These are phyloP conservation scores for Garra rufa DNA, from an alignment of 2,113 vertebrate genomes.

Conservation along the genomic window DNA sequence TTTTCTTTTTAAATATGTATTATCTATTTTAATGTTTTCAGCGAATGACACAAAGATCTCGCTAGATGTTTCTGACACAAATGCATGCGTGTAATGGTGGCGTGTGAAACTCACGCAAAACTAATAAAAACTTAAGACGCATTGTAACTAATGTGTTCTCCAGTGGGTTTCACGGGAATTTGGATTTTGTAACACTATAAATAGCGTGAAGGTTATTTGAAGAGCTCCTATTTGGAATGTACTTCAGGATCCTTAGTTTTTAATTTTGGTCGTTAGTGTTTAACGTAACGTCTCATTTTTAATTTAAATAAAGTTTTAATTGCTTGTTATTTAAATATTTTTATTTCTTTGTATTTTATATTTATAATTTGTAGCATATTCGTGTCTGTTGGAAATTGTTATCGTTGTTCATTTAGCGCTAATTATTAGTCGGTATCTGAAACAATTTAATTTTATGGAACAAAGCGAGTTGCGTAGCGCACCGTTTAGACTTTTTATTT, in stretches of 20 bases:
- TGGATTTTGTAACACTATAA: constrained; percentile 10
- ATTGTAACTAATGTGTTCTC: not conserved
- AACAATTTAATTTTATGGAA: not conserved
- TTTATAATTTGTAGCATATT: not conserved
- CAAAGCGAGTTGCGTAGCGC: not conserved
- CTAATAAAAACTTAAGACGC: not conserved
- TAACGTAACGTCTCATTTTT: not conserved
- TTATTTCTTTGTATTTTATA: not conserved
- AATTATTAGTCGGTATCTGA: not conserved
- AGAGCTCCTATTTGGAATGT: not conserved
- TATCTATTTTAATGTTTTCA: too few species aligned
- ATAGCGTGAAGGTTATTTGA: not conserved
- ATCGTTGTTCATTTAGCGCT: not conserved
- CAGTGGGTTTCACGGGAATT: not conserved
- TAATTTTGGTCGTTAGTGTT: not conserved
- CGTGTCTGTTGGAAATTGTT: not conserved
- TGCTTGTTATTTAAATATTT: not conserved
- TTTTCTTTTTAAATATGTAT: not conserved
- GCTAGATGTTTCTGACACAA: not conserved
- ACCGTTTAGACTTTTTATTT: not conserved
- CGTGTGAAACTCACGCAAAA: not conserved
- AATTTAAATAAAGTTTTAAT: not conserved
- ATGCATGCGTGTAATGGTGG: not conserved
- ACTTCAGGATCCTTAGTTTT: not conserved
- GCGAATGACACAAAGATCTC: too few species aligned